Conservation (phyloP, 2,888 invertebrate species). For the Frankliniella fusca region DNA sequence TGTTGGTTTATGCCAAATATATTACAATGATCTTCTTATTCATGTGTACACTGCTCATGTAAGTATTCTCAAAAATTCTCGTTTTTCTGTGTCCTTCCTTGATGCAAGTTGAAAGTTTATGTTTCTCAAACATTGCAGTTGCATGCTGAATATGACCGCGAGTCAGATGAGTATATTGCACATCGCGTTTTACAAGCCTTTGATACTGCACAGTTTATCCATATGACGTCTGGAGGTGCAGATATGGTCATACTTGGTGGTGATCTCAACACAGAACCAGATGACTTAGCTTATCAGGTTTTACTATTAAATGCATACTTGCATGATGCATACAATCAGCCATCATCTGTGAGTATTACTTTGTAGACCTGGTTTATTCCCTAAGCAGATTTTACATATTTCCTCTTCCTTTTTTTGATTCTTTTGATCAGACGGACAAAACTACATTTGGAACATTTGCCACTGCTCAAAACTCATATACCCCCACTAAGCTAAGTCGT, state of each 20-base stretch:
- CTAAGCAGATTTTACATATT: not conserved
- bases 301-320: slow-evolving; percentile 39
- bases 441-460: slow-evolving; percentile 60
- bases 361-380: not conserved
- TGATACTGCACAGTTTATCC: slow-evolving; percentile 91
- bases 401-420: slow-evolving; percentile 30
- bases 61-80: slow-evolving; percentile 47
- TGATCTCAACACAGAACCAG: slow-evolving; percentile 89
- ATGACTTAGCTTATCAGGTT: slow-evolving; percentile 66
- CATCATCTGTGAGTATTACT: slow-evolving; percentile 31
- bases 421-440: not conserved
- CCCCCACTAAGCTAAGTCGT: slow-evolving; percentile 53
- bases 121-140: slow-evolving; percentile 56
- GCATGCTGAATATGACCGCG: slow-evolving; percentile 87
- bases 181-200: slow-evolving; percentile 92
- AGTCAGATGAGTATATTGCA: slow-evolving; percentile 79
- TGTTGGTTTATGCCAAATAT: slow-evolving; percentile 74
- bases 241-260: slow-evolving; percentile 87
- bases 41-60: slow-evolving; percentile 94
- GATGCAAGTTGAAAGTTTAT: slow-evolving; percentile 23
- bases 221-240: slow-evolving; percentile 70
- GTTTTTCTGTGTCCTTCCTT: slow-evolving; percentile 5
- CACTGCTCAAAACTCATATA: slow-evolving; percentile 77
- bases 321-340: slow-evolving; percentile 40
- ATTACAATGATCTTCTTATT: slow-evolving; percentile 62